These are phyloP conservation scores for Halichoerus grypus DNA, from an alignment of 2,113 vertebrate genomes.

Conservation along the genomic window DNA sequence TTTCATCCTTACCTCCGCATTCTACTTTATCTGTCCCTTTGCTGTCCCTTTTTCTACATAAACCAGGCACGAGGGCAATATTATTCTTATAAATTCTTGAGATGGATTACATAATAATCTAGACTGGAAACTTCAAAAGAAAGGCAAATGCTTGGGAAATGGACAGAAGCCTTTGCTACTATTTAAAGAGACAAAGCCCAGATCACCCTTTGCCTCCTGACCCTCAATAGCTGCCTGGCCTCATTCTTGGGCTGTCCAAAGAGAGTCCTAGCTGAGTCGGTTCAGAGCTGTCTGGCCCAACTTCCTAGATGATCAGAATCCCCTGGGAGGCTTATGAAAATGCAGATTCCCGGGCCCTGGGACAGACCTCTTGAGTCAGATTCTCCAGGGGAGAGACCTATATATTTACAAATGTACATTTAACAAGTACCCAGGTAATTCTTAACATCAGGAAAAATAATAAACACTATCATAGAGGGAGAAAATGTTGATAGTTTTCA, in stretches of 20 bases:
- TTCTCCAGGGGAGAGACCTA: not conserved
- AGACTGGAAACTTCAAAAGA: slow-evolving; percentile 24
- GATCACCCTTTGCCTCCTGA: not conserved
- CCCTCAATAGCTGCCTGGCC: not conserved
- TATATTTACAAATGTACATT: not conserved
- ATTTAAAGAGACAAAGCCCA: slow-evolving; percentile 14
- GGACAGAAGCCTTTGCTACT: slow-evolving; percentile 5
- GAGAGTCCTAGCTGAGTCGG: not conserved
- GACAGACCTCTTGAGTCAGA: not conserved
- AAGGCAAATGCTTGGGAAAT: not conserved
- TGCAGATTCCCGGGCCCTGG: not conserved
- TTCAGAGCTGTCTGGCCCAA: not conserved
- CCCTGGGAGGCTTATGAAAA: not conserved
- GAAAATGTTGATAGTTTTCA: not conserved
- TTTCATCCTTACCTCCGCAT: slow-evolving; percentile 37
- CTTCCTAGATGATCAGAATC: not conserved
- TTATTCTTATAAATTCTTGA: slow-evolving; percentile 72
- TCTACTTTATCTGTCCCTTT: slow-evolving; percentile 61
- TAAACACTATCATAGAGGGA: not conserved
- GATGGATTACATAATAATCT: slow-evolving; percentile 71
- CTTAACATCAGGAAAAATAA: not conserved
- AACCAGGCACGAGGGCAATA: slow-evolving; percentile 20
- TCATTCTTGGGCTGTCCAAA: not conserved
- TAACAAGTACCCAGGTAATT: not conserved
- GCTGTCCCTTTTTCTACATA: slow-evolving; percentile 51